A percentile compares a stretch with the other conserved stretches of the same genome.
Conservation (phyloP, 2,113 vertebrate genomes). For the Dasypus novemcinctus region DNA sequence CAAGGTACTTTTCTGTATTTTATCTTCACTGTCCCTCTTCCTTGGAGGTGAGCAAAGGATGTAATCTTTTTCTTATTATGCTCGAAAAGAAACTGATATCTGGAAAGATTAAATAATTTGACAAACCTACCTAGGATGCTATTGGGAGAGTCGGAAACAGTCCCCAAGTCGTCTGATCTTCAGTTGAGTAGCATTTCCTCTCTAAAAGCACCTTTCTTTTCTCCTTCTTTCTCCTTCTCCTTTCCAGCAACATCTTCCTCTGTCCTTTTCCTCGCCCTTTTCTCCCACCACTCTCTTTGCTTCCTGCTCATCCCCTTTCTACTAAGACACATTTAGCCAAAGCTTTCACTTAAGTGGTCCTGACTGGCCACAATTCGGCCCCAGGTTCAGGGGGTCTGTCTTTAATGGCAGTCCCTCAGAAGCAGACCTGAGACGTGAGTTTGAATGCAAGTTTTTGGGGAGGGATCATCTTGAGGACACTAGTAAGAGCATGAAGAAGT, state of each 20-base stretch:
- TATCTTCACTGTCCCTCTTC: background rate
- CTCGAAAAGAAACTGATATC: background rate
- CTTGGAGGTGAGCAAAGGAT: background rate
- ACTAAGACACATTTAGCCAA: background rate
- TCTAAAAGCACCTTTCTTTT: background rate
- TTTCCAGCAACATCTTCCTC: background rate
- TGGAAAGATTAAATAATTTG: background rate
- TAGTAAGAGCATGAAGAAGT: background rate
- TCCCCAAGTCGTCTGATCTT: background rate
- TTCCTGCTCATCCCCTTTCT: background rate
- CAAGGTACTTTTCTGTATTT: background rate
- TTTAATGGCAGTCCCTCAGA: background rate
- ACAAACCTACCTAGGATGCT: background rate
- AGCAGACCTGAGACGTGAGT: background rate
- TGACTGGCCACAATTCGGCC: background rate
- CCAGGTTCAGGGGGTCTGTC: background rate
- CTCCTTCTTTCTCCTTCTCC: background rate
- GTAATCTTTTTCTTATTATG: background rate
- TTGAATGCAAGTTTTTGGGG: background rate
- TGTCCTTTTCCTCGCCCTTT: background rate
- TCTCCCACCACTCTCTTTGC: background rate
- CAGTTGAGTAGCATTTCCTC: background rate
- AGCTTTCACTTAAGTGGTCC: background rate
- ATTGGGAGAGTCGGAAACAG: background rate
- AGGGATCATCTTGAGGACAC: background rate